Conservation (phyloP, 2,797 vertebrate species). For the Sandelia bainsii region DNA sequence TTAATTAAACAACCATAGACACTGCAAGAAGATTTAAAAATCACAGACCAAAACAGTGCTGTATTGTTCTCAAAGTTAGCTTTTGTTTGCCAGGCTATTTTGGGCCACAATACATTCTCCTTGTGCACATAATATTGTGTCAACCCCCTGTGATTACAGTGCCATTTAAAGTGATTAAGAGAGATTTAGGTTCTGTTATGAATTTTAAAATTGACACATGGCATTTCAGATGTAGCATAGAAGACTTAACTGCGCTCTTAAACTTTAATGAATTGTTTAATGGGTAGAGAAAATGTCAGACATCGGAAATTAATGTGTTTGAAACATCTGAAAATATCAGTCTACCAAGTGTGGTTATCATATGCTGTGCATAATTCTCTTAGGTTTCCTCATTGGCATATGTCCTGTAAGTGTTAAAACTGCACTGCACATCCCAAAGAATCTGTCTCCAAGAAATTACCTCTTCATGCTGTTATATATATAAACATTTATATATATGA, state of each 20-base stretch:
- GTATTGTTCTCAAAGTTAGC: slow-evolving; percentile 13
- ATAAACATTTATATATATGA: too few relatives aligned
- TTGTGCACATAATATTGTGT: neutral
- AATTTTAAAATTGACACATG: slow-evolving; percentile 11
- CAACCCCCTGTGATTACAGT: neutral
- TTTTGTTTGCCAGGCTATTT: slow-evolving; percentile 16
- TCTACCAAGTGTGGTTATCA: neutral
- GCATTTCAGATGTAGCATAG: slow-evolving; percentile 6
- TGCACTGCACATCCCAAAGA: slow-evolving; percentile 1
- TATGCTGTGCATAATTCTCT: neutral
- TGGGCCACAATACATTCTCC: neutral
- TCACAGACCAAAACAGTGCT: neutral
- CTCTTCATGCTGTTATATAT: too few relatives aligned
- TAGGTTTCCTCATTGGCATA: neutral
- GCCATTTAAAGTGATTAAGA: slow-evolving; percentile 23
- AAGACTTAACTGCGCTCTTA: neutral
- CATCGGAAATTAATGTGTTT: neutral
- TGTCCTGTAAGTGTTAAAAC: neutral
- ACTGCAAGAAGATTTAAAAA: neutral
- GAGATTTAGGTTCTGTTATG: slow-evolving; percentile 1
- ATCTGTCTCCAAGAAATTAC: neutral
- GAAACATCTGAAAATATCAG: neutral
- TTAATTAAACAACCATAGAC: neutral
- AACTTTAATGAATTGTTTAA: slow-evolving; percentile 10
- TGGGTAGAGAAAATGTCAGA: neutral